Evolutionary conservation across 1,140 invertebrate species (phyloP).

Genomic region (Caerostris darwini): DNA sequence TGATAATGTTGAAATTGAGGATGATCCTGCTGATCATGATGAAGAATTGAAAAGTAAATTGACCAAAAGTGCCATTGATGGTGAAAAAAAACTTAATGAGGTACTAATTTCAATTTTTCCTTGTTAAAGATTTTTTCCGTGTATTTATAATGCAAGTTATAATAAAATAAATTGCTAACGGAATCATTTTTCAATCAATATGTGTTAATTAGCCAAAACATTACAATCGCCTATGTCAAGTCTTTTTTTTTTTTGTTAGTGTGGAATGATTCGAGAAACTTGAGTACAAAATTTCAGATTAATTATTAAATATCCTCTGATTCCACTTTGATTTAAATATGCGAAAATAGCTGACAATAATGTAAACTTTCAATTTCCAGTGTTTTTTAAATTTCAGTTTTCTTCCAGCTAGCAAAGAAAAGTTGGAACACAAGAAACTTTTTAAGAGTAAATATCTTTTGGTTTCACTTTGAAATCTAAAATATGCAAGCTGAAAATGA

Average conservation of each 20-base stretch:
- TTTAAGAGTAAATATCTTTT: too few species aligned
- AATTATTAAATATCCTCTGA: too few species aligned
- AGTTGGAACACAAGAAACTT: too few species aligned
- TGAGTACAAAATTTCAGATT: neutral
- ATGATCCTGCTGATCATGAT: constrained; percentile 76
- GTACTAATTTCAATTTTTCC: neutral
- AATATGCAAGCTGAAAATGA: too few species aligned
- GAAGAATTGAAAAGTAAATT: constrained; percentile 51
- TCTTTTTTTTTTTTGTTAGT: too few species aligned
- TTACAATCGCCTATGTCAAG: neutral
- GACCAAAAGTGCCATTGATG: constrained; percentile 14
- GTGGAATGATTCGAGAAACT: neutral
- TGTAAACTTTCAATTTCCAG: too few species aligned
- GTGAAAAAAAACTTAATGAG: constrained; percentile 47
- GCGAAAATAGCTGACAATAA: too few species aligned
- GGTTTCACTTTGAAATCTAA: too few species aligned
- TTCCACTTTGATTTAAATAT: too few species aligned
- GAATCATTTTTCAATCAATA: neutral
- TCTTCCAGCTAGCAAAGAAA: too few species aligned
- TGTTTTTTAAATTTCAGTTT: too few species aligned
- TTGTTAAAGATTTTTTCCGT: neutral
- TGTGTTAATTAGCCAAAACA: neutral
- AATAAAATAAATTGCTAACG: neutral
- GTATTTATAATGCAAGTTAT: neutral
- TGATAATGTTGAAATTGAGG: constrained; percentile 11